Evolutionary conservation across 2,888 invertebrate species (phyloP).

Genomic region (Platypus cylindrus): DNA sequence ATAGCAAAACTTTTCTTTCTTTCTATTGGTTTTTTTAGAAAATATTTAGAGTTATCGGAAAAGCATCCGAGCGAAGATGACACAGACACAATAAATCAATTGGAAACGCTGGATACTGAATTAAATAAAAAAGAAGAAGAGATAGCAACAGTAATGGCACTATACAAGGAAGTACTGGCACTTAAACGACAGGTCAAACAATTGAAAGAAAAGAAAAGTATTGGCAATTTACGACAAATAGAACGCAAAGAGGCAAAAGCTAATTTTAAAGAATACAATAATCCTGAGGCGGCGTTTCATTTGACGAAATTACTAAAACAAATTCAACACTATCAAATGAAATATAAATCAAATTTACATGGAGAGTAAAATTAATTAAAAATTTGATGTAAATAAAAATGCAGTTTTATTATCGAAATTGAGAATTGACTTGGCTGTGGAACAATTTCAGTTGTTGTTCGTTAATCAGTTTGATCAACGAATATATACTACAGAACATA

Average conservation of each 20-base stretch:
- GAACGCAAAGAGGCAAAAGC: constrained; percentile 10
- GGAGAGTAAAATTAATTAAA: constrained; percentile 14
- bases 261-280: constrained; percentile 23
- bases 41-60: constrained; percentile 27
- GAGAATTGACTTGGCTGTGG: too few species aligned
- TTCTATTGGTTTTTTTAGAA: constrained; percentile 18
- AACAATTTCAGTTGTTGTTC: too few species aligned
- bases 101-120: constrained; percentile 30
- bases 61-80: constrained; percentile 18
- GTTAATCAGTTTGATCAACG: too few species aligned
- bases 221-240: constrained; percentile 19
- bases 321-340: constrained; percentile 31
- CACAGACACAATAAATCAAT: constrained; percentile 21
- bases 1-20: too few species aligned
- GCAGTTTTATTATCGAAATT: too few species aligned
- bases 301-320: constrained; percentile 32
- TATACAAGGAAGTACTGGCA: constrained; percentile 34
- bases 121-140: constrained; percentile 33
- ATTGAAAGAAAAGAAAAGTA: constrained; percentile 26
- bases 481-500: too few species aligned
- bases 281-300: constrained; percentile 29
- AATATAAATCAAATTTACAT: constrained; percentile 20
- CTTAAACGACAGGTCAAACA: constrained; percentile 32
- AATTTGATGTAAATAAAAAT: too few species aligned
- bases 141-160: constrained; percentile 33